Evolutionary conservation across 1,140 invertebrate species (phyloP).

Genomic region (Nasonia longicornis): DNA sequence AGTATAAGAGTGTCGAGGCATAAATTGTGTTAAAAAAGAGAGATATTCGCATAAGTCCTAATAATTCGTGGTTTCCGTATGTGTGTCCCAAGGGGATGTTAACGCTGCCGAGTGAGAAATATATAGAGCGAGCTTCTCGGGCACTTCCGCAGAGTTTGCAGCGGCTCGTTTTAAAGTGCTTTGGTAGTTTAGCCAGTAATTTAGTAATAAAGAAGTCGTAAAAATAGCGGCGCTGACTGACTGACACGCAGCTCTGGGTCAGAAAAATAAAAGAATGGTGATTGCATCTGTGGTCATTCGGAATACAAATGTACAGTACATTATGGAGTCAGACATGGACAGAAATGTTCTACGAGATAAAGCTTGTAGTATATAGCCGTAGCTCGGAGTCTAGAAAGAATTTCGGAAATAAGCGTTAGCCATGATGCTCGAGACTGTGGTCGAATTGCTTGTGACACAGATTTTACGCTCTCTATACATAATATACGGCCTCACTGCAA

Average conservation of each 20-base stretch:
- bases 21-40: neutral
- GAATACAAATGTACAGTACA: neutral
- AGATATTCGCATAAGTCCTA: slow-evolving; percentile 4
- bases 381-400: neutral
- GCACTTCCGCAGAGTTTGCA: slow-evolving; percentile 22
- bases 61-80: slow-evolving; percentile 15
- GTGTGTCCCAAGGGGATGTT: slow-evolving; percentile 26
- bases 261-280: slow-evolving; percentile 27
- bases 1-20: neutral
- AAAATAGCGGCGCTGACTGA: slow-evolving; percentile 25
- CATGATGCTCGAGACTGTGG: neutral
- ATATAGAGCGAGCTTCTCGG: slow-evolving; percentile 1
- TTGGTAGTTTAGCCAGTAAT: slow-evolving; percentile 36
- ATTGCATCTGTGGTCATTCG: slow-evolving; percentile 22
- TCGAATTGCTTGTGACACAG: neutral
- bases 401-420: neutral
- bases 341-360: neutral
- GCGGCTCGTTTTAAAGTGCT: slow-evolving; percentile 25
- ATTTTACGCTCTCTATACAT: neutral
- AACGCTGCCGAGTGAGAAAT: neutral
- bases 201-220: slow-evolving; percentile 48
- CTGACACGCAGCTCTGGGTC: slow-evolving; percentile 15
- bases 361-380: too few species aligned
- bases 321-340: slow-evolving; percentile 32
- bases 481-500: slow-evolving; percentile 23